phyloP scores from a whole-genome alignment of 2,113 vertebrate species.

The Archocentrus centrarchus region DNA sequence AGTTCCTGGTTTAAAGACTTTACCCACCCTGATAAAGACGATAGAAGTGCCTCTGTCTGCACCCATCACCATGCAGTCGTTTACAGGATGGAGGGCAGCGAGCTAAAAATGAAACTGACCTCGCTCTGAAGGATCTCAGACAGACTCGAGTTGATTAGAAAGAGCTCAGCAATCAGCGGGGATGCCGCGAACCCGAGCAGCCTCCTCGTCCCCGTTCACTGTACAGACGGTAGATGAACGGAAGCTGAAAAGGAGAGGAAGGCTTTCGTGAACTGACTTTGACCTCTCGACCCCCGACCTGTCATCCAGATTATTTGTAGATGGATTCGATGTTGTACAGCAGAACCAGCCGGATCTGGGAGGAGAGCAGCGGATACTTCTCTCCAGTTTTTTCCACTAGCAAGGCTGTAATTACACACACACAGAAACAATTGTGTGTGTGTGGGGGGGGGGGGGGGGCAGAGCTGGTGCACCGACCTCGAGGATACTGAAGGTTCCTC shows the following conservation, averaged over 20 bases:
- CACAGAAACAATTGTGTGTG: not conserved
- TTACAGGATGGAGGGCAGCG: conserved; percentile 37
- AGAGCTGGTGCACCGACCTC: not conserved
- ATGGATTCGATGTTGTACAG: conserved; percentile 28
- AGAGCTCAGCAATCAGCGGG: conserved; percentile 14
- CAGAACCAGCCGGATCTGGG: not conserved
- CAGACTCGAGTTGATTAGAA: conserved; percentile 10
- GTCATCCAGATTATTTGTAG: not conserved
- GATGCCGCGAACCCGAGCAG: conserved; percentile 9
- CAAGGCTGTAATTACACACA: conserved; percentile 40
- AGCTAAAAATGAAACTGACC: not conserved
- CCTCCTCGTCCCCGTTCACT: conserved; percentile 28
- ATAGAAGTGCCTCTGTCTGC: conserved; percentile 69
- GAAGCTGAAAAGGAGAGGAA: not conserved
- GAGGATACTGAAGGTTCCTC: not conserved
- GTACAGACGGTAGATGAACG: conserved; percentile 19
- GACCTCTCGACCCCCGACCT: not conserved
- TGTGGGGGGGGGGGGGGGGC: too few relatives aligned
- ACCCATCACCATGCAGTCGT: conserved; percentile 14
- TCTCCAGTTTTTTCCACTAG: not conserved
- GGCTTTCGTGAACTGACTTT: not conserved
- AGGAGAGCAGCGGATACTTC: conserved; percentile 3
- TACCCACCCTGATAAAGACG: conserved; percentile 55
- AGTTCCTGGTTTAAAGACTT: conserved; percentile 22
- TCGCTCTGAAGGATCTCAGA: not conserved